Base-by-base conservation (phyloP, 2,888 invertebrate genomes). In the Scaptomyza flava region DNA sequence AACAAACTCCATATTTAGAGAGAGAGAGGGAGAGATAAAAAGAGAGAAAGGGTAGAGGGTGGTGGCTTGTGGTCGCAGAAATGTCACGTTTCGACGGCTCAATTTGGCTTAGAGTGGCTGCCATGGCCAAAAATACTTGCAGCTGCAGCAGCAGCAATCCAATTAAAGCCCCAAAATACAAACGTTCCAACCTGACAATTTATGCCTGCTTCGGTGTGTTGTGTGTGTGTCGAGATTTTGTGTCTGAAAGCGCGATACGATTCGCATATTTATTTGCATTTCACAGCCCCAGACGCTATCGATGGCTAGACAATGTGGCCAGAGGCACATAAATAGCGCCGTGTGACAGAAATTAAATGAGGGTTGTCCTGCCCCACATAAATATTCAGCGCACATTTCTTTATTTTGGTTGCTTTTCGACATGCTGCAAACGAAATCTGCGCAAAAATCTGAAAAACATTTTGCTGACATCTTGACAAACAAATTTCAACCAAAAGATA, bases 291-390 rank as follows among this genome's bases (percentile, higher is more conserved):
- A 68, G 65, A 69, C 66, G 54, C 52, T 66, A 71, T 84, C 78
- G 81, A 72, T 61, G 78, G 84, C 79, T 57, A 84, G 72, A 84
- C 81, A 84, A 79, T 79, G 69, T 60, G 62, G 72, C 61, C 75
- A 63, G 50, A 42, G 68, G 60, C 63, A 62, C 82, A 83, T 83
- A 83, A 83, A 83, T 83, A 87, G 76, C 74, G 76, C 65, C 70
- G 68, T 77, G 68, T 89, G 89, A 84, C 89, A 84, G 83, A 87
- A 84, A 79, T 88, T 80, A 89, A 89, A 84, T 88, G 80, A 83
- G 87, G 73, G 81, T 77, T 70, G 62, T 50, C 47, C 62, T 65
- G 65, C 36, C 58, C 56, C 54, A 64, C 62, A 77, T 73, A 82
- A 81, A 81, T 81, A 72, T 72, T 68, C 68, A 51, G 43, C 14